phyloP scores from a whole-genome alignment of 37 sponge, comb jelly and placozoan genomes.

The Aplysina aerophoba region DNA sequence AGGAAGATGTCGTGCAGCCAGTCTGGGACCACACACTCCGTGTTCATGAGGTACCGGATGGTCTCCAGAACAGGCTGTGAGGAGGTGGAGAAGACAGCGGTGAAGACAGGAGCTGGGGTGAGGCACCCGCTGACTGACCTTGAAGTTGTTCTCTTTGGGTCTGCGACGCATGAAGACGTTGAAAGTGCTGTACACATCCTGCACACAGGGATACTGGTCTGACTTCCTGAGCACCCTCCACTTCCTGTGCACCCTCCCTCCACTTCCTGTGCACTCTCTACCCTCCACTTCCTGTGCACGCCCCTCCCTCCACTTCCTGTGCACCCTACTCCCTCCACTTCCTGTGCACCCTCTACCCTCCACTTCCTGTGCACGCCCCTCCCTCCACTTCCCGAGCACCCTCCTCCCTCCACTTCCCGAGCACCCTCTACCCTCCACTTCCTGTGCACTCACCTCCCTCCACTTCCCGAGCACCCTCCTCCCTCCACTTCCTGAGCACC shows the following conservation, averaged over 20 bases:
- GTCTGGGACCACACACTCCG: conserved; percentile 96
- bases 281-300: background rate
- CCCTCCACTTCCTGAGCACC: too few species aligned
- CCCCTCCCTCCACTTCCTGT: conserved; percentile 77
- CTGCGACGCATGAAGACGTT: conserved; percentile 93
- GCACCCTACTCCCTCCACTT: too few species aligned
- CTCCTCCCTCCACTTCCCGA: conserved; percentile 78
- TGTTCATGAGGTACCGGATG: conserved; percentile 94
- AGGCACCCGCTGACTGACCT: conserved; percentile 48
- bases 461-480: too few species aligned
- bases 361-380: too few species aligned
- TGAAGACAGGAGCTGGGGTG: background rate
- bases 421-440: too few species aligned
- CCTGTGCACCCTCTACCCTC: conserved; percentile 49
- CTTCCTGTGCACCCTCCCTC: too few species aligned
- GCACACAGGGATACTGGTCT: background rate
- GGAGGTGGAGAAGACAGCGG: background rate
- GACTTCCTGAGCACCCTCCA: too few species aligned
- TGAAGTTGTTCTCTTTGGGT: conserved; percentile 99
- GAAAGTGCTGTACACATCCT: conserved; percentile 94
- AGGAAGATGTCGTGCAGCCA: conserved; percentile 98
- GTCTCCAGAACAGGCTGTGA: conserved; percentile 97
- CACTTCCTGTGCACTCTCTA: too few species aligned
- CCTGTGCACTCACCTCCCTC: too few species aligned
- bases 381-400: background rate